Evolutionary conservation across 1,140 invertebrate species (phyloP).

Genomic region (Apis dorsata): DNA sequence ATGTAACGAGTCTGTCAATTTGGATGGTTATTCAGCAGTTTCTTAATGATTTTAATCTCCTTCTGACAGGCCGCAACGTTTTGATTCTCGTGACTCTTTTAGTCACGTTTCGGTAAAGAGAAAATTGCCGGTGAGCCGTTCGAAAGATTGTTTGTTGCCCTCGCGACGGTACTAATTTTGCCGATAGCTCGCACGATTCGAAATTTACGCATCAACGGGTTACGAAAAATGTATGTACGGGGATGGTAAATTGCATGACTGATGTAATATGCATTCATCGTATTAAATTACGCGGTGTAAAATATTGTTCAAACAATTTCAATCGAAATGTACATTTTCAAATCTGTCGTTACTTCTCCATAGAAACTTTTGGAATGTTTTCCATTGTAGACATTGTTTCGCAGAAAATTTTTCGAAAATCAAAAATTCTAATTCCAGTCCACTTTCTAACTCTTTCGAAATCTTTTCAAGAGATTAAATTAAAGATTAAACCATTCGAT

Average conservation of each 20-base stretch:
- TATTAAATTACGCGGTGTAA: background rate
- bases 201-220: background rate
- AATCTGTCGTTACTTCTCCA: too few species aligned
- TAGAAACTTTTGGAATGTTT: too few species aligned
- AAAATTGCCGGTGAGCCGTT: background rate
- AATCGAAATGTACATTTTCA: background rate
- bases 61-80: background rate
- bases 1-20: conserved; percentile 35
- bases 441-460: too few species aligned
- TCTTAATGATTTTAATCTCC: conserved; percentile 22
- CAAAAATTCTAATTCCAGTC: too few species aligned
- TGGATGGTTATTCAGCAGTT: conserved; percentile 32
- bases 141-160: conserved; percentile 10
- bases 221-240: background rate
- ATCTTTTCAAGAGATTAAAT: too few species aligned
- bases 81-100: conserved; percentile 6
- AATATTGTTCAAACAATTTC: background rate
- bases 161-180: conserved; percentile 14
- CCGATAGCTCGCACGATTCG: conserved; percentile 9
- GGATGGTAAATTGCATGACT: background rate
- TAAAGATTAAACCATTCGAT: too few species aligned
- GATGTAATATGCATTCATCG: background rate
- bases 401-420: too few species aligned
- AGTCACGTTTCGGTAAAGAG: background rate
- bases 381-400: too few species aligned